These are phyloP conservation scores for Gambusia holbrooki DNA, from an alignment of 2,113 vertebrate genomes.

Conservation along the genomic window DNA sequence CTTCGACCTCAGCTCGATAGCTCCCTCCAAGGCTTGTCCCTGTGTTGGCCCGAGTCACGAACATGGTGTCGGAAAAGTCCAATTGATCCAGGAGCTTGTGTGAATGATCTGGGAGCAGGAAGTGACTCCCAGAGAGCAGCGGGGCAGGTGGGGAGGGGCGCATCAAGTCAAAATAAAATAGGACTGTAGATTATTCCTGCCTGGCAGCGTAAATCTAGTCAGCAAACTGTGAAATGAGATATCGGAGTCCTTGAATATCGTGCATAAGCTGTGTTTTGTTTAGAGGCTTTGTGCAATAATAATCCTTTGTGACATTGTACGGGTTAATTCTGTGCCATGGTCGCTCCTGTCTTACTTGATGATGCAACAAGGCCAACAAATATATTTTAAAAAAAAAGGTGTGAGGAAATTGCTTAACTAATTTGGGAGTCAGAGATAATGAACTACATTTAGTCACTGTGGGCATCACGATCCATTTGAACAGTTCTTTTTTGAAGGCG, in stretches of 20 bases:
- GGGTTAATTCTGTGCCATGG: slow-evolving; percentile 38
- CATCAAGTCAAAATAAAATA: slow-evolving; percentile 21
- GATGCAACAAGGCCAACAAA: slow-evolving; percentile 8
- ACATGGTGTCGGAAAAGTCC: slow-evolving; percentile 31
- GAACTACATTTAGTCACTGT: too few species aligned
- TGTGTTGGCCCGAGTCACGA: slow-evolving; percentile 39
- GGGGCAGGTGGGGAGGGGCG: slow-evolving; percentile 15
- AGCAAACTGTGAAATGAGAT: slow-evolving; percentile 59
- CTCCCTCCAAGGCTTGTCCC: slow-evolving; percentile 55
- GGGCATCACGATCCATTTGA: background rate
- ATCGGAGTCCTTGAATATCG: slow-evolving; percentile 49
- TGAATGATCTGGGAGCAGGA: slow-evolving; percentile 37
- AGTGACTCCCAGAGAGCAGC: slow-evolving; percentile 1
- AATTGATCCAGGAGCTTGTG: slow-evolving; percentile 35
- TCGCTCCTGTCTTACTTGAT: slow-evolving; percentile 21
- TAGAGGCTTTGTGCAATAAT: slow-evolving; percentile 37
- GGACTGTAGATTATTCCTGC: slow-evolving; percentile 39
- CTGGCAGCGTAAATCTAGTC: slow-evolving; percentile 37
- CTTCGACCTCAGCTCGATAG: slow-evolving; percentile 23
- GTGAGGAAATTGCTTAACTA: slow-evolving; percentile 12
- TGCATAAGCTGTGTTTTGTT: slow-evolving; percentile 46
- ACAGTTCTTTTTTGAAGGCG: background rate
- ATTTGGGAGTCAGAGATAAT: background rate
- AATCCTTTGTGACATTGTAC: slow-evolving; percentile 60
- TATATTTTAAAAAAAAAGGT: background rate